A percentile compares a stretch with the other conserved stretches of the same genome.
These are phyloP conservation scores for Drosophila lacteicornis DNA, from an alignment of 1,140 invertebrate genomes.

Conservation along the genomic window DNA sequence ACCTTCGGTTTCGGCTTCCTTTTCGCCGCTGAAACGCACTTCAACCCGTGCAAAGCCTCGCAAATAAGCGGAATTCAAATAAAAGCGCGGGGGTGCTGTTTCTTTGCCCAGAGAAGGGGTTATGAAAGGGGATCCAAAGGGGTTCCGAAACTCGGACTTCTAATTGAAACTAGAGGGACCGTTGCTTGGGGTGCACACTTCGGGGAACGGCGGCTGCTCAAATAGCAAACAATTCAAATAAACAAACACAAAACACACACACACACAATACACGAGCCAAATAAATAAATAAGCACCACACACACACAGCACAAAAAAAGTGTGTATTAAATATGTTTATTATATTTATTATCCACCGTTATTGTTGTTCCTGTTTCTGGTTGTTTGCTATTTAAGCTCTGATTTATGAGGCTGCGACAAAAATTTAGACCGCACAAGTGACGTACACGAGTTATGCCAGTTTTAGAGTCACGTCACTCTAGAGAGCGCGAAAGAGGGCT, in stretches of 20 bases:
- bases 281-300: slow-evolving; percentile 44
- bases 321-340: slow-evolving; percentile 62
- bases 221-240: slow-evolving; percentile 65
- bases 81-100: slow-evolving; percentile 14
- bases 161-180: slow-evolving; percentile 35
- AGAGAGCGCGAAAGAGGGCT: slow-evolving; percentile 16
- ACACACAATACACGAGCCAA: slow-evolving; percentile 23
- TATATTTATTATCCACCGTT: slow-evolving; percentile 40
- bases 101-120: slow-evolving; percentile 10
- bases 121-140: background rate
- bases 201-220: slow-evolving; percentile 53
- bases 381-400: slow-evolving; percentile 61
- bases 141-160: slow-evolving; percentile 40
- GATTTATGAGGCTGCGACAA: slow-evolving; percentile 80
- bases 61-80: slow-evolving; percentile 40
- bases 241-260: slow-evolving; percentile 43
- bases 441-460: slow-evolving; percentile 50
- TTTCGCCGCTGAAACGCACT: slow-evolving; percentile 55
- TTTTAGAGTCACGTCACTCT: slow-evolving; percentile 41
- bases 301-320: slow-evolving; percentile 20
- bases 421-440: slow-evolving; percentile 47
- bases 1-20: slow-evolving; percentile 50
- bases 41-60: slow-evolving; percentile 48
- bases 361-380: slow-evolving; percentile 39
- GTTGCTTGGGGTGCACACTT: slow-evolving; percentile 28